Percentiles rank a stretch among this genome's conserved stretches.
phyloP scores from a whole-genome alignment of 2,797 vertebrate species.

The Rousettus madagascariensis region DNA sequence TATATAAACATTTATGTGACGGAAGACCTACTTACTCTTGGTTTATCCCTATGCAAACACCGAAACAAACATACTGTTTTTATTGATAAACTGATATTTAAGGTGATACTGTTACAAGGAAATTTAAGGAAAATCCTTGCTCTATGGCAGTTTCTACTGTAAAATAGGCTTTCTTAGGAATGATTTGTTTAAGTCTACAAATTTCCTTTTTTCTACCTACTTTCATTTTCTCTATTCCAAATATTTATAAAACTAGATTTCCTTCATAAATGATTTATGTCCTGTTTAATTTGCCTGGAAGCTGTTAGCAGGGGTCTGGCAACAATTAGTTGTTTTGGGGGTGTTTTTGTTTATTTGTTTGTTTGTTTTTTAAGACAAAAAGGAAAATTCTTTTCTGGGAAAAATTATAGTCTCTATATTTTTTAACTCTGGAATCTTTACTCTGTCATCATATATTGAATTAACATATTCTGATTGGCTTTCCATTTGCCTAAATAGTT shows the following conservation, averaged over 20 bases:
- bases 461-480: conserved; percentile 16
- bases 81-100: conserved; percentile 29
- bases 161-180: conserved; percentile 38
- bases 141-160: conserved; percentile 1
- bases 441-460: conserved; percentile 22
- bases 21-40: neutral
- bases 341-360: neutral
- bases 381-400: neutral
- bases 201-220: conserved; percentile 42
- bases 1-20: conserved; percentile 39
- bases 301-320: conserved; percentile 31
- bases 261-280: conserved; percentile 58
- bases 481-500: conserved; percentile 17
- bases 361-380: neutral
- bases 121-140: conserved; percentile 1
- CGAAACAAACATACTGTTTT: conserved; percentile 35
- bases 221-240: conserved; percentile 56
- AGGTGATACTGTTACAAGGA: conserved; percentile 16
- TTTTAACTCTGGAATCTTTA: conserved; percentile 44
- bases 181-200: conserved; percentile 41
- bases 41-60: conserved; percentile 17
- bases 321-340: conserved; percentile 14
- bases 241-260: conserved; percentile 67
- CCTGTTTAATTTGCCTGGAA: conserved; percentile 60
- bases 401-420: conserved; percentile 39